phyloP scores from a whole-genome alignment of 1,140 invertebrate genomes.

The Polyergus mexicanus region DNA sequence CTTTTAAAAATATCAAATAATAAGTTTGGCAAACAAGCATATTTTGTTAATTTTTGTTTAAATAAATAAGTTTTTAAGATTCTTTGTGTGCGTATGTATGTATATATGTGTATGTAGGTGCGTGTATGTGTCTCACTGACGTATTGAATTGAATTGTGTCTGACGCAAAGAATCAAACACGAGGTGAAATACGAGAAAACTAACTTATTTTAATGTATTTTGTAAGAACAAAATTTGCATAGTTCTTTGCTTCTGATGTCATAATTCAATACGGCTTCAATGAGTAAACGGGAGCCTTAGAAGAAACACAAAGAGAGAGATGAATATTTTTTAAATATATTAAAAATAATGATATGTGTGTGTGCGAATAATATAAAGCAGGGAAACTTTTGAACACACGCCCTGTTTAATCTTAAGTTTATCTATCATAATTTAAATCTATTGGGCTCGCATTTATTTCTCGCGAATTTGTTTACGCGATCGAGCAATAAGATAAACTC shows the following conservation, averaged over 20 bases:
- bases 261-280: no score
- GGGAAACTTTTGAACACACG: neutral
- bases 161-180: no score
- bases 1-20: neutral
- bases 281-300: no score
- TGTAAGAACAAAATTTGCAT: no score
- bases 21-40: neutral
- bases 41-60: conserved; percentile 13
- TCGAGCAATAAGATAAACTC: neutral
- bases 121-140: no score
- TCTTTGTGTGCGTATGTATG: no score
- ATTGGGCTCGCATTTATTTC: neutral
- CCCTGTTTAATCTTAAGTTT: neutral
- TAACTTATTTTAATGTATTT: no score
- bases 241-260: no score
- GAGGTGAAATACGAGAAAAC: no score
- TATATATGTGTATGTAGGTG: no score
- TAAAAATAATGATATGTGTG: neutral
- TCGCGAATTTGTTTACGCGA: neutral
- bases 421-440: neutral
- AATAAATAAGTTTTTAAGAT: neutral
- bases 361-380: neutral
- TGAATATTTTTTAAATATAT: neutral
- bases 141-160: no score
- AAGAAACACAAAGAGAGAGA: neutral